Base-by-base conservation (phyloP, 2,797 vertebrate species). In the Pteropus rufus region DNA sequence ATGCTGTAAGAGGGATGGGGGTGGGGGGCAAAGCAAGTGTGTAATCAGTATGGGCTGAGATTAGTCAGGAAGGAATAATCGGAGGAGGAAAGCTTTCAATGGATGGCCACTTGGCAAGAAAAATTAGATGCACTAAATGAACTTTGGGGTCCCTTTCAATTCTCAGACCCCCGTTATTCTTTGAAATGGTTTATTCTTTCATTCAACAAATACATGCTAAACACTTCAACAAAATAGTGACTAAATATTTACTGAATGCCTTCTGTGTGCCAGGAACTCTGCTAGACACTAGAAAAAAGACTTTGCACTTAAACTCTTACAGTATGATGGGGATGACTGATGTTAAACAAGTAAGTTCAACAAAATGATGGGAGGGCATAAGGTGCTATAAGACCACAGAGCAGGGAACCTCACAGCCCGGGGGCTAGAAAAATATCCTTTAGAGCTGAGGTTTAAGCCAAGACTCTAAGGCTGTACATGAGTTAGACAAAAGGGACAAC, bases 151-250 rank as follows among this genome's bases (percentile, higher is more conserved):
- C 52, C 41, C 67, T 93, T 93, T 84, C 60, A 56, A 39, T 86
- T 88, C 39, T 70, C 12, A 85, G 39, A 44, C 52, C 12, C 34
- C 21, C 24, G 34, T 87, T 93, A 85, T 80, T 70, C 76, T 89
- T 92, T 52, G n/a, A 92, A 86, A 54, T 84, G 72, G n/a, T 64
- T 91, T 85, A 87, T 69, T 87, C 56, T 52, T 88, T 90, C 64
- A 89, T 49, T 89, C 39, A 93, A 21, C 60, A 96, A 70, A 85
- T 56, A 60, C n/a, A 83, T 31, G 39, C 18, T 89, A 85, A 82
- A 60, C 39, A 79, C 79, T 56, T 89, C 62, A 52, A 91, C 14
- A 83, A 93, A 94, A n/a, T 12, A 75, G 6, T 70, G 12, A 34
- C 62, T 81, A 56, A 84, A 46, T 76, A 64, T 90, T 81, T 88